These are phyloP conservation scores for Aptenodytes forsteri DNA, from an alignment of 2,113 vertebrate species.

Conservation along the genomic window DNA sequence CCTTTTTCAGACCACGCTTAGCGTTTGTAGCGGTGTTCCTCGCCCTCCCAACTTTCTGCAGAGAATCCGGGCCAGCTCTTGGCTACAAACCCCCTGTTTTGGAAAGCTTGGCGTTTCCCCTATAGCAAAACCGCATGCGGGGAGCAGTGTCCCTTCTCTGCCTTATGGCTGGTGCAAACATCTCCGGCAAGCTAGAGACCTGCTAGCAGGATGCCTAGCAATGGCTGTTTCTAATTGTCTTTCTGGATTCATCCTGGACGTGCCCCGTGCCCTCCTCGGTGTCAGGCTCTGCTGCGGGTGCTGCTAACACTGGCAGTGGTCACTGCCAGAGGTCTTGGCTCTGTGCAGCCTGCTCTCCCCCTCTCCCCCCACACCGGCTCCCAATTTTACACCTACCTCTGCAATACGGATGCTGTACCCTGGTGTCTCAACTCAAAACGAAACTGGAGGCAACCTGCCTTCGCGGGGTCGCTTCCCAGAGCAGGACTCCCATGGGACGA, in stretches of 20 bases:
- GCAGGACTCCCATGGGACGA: background rate
- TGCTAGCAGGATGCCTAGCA: background rate
- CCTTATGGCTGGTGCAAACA: background rate
- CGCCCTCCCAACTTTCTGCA: background rate
- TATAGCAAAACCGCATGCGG: background rate
- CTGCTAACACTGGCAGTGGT: background rate
- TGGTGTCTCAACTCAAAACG: background rate
- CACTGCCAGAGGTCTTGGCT: background rate
- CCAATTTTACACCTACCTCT: background rate
- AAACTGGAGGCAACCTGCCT: background rate
- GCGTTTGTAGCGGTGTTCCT: background rate
- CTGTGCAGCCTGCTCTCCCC: background rate
- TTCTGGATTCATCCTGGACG: background rate
- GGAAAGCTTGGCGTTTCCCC: background rate
- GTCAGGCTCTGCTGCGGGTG: background rate
- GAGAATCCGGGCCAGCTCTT: background rate
- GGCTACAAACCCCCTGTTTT: background rate
- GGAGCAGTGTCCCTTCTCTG: background rate
- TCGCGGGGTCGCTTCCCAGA: background rate
- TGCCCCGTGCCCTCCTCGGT: fast-evolving
- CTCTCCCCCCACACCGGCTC: background rate
- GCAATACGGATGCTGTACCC: background rate
- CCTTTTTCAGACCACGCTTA: background rate
- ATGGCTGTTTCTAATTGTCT: background rate
- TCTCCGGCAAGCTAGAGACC: background rate